A percentile compares a stretch with the other conserved stretches of the same genome.
These are phyloP conservation scores for Drosophila histrio DNA, from an alignment of 2,888 invertebrate species.

Conservation along the genomic window DNA sequence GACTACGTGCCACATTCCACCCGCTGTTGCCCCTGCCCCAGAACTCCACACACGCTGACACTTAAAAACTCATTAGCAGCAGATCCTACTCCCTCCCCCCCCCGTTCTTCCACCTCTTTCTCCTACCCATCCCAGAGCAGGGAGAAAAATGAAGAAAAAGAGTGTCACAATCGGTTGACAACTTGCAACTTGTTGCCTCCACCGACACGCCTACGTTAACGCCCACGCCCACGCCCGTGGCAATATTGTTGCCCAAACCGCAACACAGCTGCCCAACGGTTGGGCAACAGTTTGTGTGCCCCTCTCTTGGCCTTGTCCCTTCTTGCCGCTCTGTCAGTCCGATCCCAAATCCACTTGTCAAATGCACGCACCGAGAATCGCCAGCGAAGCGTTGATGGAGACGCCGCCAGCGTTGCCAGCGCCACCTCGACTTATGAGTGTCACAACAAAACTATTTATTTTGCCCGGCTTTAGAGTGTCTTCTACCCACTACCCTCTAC, in stretches of 20 bases:
- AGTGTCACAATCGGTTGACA: slow-evolving; percentile 13
- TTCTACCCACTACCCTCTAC: background rate
- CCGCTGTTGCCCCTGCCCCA: background rate
- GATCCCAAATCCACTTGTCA: slow-evolving; percentile 55
- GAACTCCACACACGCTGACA: slow-evolving; percentile 12
- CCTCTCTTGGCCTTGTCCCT: background rate
- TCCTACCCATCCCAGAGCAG: background rate
- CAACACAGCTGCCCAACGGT: slow-evolving; percentile 50
- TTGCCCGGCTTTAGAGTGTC: slow-evolving; percentile 24
- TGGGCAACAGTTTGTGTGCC: slow-evolving; percentile 31
- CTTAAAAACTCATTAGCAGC: slow-evolving; percentile 59
- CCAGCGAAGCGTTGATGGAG: slow-evolving; percentile 47
- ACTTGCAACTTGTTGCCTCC: slow-evolving; percentile 53
- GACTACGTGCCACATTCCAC: slow-evolving; percentile 22
- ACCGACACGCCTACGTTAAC: slow-evolving; percentile 38
- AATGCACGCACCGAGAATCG: slow-evolving; percentile 36
- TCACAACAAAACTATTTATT: slow-evolving; percentile 78
- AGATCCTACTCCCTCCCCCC: background rate
- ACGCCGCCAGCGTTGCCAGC: slow-evolving; percentile 28
- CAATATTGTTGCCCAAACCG: slow-evolving; percentile 23
- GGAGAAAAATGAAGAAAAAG: background rate
- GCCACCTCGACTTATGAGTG: slow-evolving; percentile 67
- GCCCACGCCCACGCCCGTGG: background rate
- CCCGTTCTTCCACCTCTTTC: background rate
- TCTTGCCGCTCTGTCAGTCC: slow-evolving; percentile 13